Percentiles rank a stretch among this genome's conserved stretches.
These are phyloP conservation scores for Macrocentrus cingulum DNA, from an alignment of 1,140 invertebrate genomes.

Conservation along the genomic window DNA sequence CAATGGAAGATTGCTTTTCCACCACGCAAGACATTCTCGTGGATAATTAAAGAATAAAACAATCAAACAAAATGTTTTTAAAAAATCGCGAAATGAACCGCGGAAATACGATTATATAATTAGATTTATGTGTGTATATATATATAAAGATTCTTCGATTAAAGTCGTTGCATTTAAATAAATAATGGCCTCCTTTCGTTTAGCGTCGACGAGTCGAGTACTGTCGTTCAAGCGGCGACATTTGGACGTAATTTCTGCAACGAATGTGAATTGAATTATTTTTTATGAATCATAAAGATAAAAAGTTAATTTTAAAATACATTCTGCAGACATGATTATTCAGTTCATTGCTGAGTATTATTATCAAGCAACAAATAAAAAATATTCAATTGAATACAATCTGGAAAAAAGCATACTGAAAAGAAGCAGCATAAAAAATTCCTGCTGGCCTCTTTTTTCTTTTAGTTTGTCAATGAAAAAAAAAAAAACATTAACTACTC, in stretches of 20 bases:
- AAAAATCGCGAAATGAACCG: too few species aligned
- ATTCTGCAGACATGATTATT: neutral
- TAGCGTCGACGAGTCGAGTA: slow-evolving; percentile 46
- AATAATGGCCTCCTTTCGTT: slow-evolving; percentile 15
- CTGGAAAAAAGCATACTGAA: too few species aligned
- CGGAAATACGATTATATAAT: slow-evolving; percentile 4
- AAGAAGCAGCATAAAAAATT: too few species aligned
- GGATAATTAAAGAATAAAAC: too few species aligned
- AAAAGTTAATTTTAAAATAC: neutral
- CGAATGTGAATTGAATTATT: slow-evolving; percentile 11
- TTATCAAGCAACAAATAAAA: too few species aligned
- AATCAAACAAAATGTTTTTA: too few species aligned
- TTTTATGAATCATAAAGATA: neutral
- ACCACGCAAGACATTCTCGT: too few species aligned
- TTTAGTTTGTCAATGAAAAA: neutral
- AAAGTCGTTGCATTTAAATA: neutral
- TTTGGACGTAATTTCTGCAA: slow-evolving; percentile 47
- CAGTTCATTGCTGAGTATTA: neutral
- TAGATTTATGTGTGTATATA: neutral
- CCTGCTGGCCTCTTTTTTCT: too few species aligned
- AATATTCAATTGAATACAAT: too few species aligned
- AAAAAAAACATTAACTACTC: neutral
- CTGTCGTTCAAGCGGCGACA: slow-evolving; percentile 43
- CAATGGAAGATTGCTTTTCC: too few species aligned
- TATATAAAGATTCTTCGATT: slow-evolving; percentile 3